A percentile compares a stretch with the other conserved stretches of the same genome.
Evolutionary conservation across 1,140 invertebrate genomes (phyloP).

Genomic region (Myzus persicae): DNA sequence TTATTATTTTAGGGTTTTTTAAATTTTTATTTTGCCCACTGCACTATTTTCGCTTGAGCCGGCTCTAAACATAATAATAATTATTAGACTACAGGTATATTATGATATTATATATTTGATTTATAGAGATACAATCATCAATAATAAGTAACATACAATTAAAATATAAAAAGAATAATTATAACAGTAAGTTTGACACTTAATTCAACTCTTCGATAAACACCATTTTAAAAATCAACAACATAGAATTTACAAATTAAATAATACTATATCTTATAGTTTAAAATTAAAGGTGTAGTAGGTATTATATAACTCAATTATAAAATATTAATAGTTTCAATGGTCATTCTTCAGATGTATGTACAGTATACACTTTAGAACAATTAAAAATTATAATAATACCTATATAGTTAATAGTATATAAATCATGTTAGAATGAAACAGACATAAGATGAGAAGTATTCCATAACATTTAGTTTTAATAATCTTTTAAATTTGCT

Average conservation of each 20-base stretch:
- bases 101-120: conserved; percentile 21
- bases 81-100: neutral
- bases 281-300: neutral
- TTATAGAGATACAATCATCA: neutral
- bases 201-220: neutral
- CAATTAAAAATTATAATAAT: neutral
- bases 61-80: too few species aligned
- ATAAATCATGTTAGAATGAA: neutral
- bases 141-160: neutral
- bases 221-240: neutral
- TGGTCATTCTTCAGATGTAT: neutral
- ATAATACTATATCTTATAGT: neutral
- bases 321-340: neutral
- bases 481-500: neutral
- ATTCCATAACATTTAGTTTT: neutral
- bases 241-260: neutral
- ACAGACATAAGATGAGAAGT: neutral
- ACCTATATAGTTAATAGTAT: neutral
- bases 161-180: conserved; percentile 1
- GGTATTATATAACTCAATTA: neutral
- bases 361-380: neutral
- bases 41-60: too few species aligned
- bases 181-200: neutral
- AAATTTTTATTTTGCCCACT: too few species aligned
- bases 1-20: too few species aligned